Percentiles rank a stretch among this genome's conserved stretches.
These are phyloP conservation scores for Myioborus melanocephalus DNA, from an alignment of 2,797 vertebrate species.

Conservation along the genomic window DNA sequence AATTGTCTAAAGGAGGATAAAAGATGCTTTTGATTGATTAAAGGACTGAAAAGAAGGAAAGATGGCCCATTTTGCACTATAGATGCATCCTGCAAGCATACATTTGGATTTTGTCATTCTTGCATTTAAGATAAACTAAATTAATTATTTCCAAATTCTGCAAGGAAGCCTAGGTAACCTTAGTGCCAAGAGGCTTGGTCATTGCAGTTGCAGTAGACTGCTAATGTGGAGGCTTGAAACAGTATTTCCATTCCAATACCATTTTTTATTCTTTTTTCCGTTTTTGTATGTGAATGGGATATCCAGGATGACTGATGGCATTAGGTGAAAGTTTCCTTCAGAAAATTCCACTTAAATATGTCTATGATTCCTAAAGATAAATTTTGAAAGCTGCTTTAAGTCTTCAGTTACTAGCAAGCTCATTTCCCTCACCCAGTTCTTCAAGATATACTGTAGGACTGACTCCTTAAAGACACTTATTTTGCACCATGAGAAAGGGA, in stretches of 20 bases:
- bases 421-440: neutral
- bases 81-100: neutral
- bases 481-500: neutral
- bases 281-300: neutral
- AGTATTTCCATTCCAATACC: neutral
- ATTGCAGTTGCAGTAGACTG: neutral
- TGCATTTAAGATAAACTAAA: neutral
- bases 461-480: neutral
- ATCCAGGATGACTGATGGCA: neutral
- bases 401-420: neutral
- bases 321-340: neutral
- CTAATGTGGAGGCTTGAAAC: neutral
- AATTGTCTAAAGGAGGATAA: neutral
- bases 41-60: neutral
- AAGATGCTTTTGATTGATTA: neutral
- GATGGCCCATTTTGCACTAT: neutral
- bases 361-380: neutral
- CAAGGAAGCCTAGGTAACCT: neutral
- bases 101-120: neutral
- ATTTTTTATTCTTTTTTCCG: neutral
- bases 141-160: neutral
- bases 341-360: conserved; percentile 5
- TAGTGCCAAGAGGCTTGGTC: neutral
- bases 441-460: neutral
- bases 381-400: conserved; percentile 13